phyloP scores from a whole-genome alignment of 1,140 invertebrate species.

The Oryzaephilus surinamensis region DNA sequence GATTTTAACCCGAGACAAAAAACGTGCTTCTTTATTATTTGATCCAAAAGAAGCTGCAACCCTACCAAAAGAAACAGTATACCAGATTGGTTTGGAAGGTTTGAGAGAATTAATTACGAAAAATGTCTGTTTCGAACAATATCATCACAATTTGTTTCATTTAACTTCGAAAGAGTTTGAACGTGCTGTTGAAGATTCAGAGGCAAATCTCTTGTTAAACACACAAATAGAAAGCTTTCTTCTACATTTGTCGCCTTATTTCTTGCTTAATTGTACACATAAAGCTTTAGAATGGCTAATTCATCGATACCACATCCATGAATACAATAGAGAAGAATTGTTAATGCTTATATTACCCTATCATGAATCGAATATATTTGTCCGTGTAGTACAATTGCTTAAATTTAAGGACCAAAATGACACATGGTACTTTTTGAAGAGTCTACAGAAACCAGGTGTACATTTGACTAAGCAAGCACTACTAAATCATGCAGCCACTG shows the following conservation, averaged over 20 bases:
- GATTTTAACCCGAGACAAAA: constrained; percentile 54
- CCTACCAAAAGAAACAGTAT: constrained; percentile 71
- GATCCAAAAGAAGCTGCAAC: constrained; percentile 78
- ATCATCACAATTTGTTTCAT: constrained; percentile 66
- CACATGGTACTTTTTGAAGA: constrained; percentile 69
- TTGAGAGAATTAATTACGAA: constrained; percentile 68
- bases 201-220: constrained; percentile 68
- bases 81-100: constrained; percentile 74
- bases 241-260: constrained; percentile 72
- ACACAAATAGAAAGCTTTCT: constrained; percentile 70
- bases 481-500: constrained; percentile 56
- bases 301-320: constrained; percentile 75
- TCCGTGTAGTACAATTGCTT: constrained; percentile 68
- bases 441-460: constrained; percentile 61
- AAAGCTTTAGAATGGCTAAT: constrained; percentile 91
- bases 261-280: constrained; percentile 70
- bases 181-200: constrained; percentile 61
- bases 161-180: constrained; percentile 62
- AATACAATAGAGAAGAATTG: constrained; percentile 74
- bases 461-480: constrained; percentile 60
- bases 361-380: constrained; percentile 83
- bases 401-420: constrained; percentile 47
- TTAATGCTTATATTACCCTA: constrained; percentile 78
- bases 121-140: constrained; percentile 60
- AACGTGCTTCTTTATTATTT: constrained; percentile 73